Base-by-base conservation (phyloP, 2,888 invertebrate species). In the Andrena praecox region DNA sequence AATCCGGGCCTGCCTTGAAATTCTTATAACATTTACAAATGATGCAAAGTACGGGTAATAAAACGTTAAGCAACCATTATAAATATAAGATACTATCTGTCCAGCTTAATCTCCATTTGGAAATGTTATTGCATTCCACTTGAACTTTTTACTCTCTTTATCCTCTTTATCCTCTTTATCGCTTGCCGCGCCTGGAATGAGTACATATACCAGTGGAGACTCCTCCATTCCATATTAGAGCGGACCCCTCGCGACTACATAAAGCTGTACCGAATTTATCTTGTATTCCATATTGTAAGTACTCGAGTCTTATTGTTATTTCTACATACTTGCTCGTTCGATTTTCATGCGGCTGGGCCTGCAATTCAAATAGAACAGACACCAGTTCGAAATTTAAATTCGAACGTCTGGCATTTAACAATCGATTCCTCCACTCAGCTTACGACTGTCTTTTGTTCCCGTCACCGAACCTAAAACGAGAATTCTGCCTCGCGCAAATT, bases 361-460 rank as follows among this genome's bases (percentile, higher is more conserved):
- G 35, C 24, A 35, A 12, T 54, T 20, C 16, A 42, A 7, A 42
- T 52, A 10, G 20, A 56, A 8, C n/a, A 7, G 2, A 0, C 2
- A 27, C 5, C 16, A 59, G 12, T 8, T 4, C 24, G 4, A 24
- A 59, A 27, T 54, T 10, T 2, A 7, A 20, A 77, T 52, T 66
- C 12, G 20, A 80, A 77, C 31, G 4, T 3, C n/a, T 10, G 1
- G 24, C 7, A 8, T 5, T 16, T 12, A 42, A 35, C 2, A 68
- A 42, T 52, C 56, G 63, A 73, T 64, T 35, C 2, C 50, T 27
- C 35, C 4, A 5, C 27, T 12, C 16, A 50, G 6, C 66, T 50
- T 12, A 24, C 35, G 59, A 62, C 20, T 27, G 71, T 72, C 42
- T 67, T 81, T 68, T 71, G 60, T 82, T 82, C 64, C 27, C 10